Evolutionary conservation across 2,888 invertebrate genomes (phyloP).

Genomic region (Bunonema sp.): DNA sequence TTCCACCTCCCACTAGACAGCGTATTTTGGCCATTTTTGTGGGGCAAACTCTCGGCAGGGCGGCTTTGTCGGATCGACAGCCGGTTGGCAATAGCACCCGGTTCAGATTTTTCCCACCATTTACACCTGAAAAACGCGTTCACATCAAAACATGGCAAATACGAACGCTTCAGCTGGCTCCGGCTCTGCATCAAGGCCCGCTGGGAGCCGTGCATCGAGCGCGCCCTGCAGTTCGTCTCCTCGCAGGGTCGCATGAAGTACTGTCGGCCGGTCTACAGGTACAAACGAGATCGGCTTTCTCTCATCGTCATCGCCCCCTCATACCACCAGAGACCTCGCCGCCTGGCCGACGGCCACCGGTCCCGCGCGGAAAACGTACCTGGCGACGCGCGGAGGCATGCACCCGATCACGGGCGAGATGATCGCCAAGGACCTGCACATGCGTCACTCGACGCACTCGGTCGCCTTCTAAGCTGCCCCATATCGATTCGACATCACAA

Average conservation of each 20-base stretch:
- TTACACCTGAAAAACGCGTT: too few species aligned
- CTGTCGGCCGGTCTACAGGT: conserved; percentile 64
- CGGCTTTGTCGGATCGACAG: too few species aligned
- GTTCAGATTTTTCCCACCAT: too few species aligned
- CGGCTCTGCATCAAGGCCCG: conserved; percentile 62
- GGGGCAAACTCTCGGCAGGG: too few species aligned
- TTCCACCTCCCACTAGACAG: neutral
- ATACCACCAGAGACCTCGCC: conserved; percentile 19
- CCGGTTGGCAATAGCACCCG: too few species aligned
- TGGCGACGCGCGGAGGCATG: conserved; percentile 14
- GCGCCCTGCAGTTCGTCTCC: conserved; percentile 64
- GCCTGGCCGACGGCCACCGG: conserved; percentile 15
- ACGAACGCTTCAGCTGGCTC: conserved; percentile 66
- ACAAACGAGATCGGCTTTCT: too few species aligned
- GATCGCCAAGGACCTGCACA: conserved; percentile 24
- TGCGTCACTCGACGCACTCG: conserved; percentile 20
- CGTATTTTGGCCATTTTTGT: neutral
- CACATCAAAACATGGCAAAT: too few species aligned
- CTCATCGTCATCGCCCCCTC: too few species aligned
- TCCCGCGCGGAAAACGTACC: conserved; percentile 16
- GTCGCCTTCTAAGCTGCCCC: conserved; percentile 16
- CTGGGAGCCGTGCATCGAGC: conserved; percentile 57
- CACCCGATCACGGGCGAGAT: conserved; percentile 29
- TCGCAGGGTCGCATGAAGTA: conserved; percentile 78
- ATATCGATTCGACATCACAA: too few species aligned